Evolutionary conservation across 2,888 invertebrate genomes (phyloP), one percentile per base, ranked within the genome.

Genomic region (Laothoe populi): DNA sequence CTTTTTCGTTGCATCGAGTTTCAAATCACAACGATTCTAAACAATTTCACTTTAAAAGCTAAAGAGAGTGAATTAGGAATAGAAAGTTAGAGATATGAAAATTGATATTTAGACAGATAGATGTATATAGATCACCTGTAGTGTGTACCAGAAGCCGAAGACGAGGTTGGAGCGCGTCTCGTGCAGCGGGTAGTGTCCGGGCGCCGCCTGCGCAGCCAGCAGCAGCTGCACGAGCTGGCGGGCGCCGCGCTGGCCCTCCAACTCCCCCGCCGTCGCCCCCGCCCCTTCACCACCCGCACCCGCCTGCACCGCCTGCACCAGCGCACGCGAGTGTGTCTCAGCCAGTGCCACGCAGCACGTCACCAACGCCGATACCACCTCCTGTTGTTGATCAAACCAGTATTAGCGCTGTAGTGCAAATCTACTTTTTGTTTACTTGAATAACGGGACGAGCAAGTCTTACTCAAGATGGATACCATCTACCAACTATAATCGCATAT

Each of bases 131-230:
- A 79, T 84, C 77, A 96, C 97, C 94, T 98, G 98, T 60, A 98
- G 87, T 62, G 96, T 95, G 82, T 97, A 98, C 98, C 98, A 98
- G 85, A 98, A 97, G 2, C 97, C 96, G 87, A 98, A 96, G 0
- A 97, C 95, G 68, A 98, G 94, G 64, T 96, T 96, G 79, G 98
- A 98, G 66, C 96, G 95, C 0, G 95, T 96, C 87, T 98, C 99
- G 77, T 98, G 97, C 3, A 96, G 94, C 0, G 98, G 98, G 89
- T 97, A 98, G 69, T 96, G 94, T 0, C 98, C 98, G 8, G 96
- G 91, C 57, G 93, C 95, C 66, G 96, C 95, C 48, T 97, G 96
- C 77, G 97, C 97, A 62, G 95, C 94, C 60, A 98, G 87, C 65
- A 98, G 93, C 62, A 97, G 93, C 66, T 95, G 94, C 0, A 98